phyloP scores from a whole-genome alignment of 2,113 vertebrate genomes.

The Paraplagusia blochii region DNA sequence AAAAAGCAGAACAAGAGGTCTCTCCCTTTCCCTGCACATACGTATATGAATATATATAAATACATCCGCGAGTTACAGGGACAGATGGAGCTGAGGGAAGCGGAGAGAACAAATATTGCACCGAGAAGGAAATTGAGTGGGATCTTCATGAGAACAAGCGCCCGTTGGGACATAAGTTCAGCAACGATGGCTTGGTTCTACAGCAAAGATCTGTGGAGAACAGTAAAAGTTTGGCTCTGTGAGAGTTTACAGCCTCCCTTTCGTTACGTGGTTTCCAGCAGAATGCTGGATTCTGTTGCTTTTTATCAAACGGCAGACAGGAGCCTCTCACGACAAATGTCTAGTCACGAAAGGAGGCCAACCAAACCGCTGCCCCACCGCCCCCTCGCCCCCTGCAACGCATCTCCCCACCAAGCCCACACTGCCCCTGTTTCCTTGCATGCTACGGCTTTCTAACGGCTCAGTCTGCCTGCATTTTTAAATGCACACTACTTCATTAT shows the following conservation, averaged over 20 bases:
- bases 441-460: slow-evolving; percentile 12
- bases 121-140: slow-evolving; percentile 1
- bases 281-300: too few species aligned
- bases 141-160: neutral
- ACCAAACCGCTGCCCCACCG: slow-evolving; percentile 25
- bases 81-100: slow-evolving; percentile 58
- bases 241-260: too few species aligned
- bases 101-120: slow-evolving; percentile 21
- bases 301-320: neutral
- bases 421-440: slow-evolving; percentile 45
- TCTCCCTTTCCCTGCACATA: slow-evolving; percentile 1
- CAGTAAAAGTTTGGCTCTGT: too few species aligned
- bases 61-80: slow-evolving; percentile 46
- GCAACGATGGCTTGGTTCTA: neutral
- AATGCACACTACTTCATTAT: slow-evolving; percentile 34
- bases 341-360: slow-evolving; percentile 51
- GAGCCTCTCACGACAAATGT: slow-evolving; percentile 31
- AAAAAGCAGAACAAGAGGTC: slow-evolving; percentile 39
- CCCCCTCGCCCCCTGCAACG: slow-evolving; percentile 7
- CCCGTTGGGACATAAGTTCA: neutral
- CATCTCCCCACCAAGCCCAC: slow-evolving; percentile 7
- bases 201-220: too few species aligned
- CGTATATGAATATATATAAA: neutral
- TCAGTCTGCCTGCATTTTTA: slow-evolving; percentile 32
- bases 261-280: too few species aligned